Evolutionary conservation across 2,888 invertebrate genomes (phyloP).

Genomic region (Ochropleura plecta): DNA sequence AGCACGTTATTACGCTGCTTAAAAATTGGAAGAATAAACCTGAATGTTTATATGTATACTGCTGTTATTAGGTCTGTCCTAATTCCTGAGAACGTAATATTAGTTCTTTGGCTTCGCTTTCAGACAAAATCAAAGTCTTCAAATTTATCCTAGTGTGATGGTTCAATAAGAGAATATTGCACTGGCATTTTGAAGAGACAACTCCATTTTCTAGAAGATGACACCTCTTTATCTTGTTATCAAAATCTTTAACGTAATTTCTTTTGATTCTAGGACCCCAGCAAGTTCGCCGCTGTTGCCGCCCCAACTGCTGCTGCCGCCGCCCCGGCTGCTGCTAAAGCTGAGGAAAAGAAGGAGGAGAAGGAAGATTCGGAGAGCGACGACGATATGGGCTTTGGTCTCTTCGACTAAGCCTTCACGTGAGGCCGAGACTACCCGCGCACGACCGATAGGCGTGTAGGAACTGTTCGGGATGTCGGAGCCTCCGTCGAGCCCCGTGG

Average conservation of each 20-base stretch:
- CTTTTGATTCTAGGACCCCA: constrained; percentile 93
- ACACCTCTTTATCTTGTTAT: constrained; percentile 60
- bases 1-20: neutral
- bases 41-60: constrained; percentile 47
- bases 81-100: constrained; percentile 74
- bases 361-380: constrained; percentile 96
- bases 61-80: constrained; percentile 74
- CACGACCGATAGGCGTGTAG: constrained; percentile 66
- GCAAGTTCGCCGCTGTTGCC: constrained; percentile 94
- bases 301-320: constrained; percentile 92
- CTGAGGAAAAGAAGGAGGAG: constrained; percentile 94
- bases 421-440: constrained; percentile 46
- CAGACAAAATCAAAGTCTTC: constrained; percentile 81
- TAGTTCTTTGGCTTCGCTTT: constrained; percentile 80
- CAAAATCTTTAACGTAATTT: neutral
- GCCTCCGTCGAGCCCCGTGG: constrained; percentile 66
- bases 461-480: constrained; percentile 51
- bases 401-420: constrained; percentile 93
- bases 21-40: neutral
- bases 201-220: neutral
- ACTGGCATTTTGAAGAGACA: constrained; percentile 85
- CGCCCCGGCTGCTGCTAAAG: constrained; percentile 91
- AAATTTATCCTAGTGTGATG: constrained; percentile 85
- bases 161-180: constrained; percentile 71
- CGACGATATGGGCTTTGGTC: constrained; percentile 99